Conservation (phyloP, 2,113 vertebrate species). For the Gobio gobio region DNA sequence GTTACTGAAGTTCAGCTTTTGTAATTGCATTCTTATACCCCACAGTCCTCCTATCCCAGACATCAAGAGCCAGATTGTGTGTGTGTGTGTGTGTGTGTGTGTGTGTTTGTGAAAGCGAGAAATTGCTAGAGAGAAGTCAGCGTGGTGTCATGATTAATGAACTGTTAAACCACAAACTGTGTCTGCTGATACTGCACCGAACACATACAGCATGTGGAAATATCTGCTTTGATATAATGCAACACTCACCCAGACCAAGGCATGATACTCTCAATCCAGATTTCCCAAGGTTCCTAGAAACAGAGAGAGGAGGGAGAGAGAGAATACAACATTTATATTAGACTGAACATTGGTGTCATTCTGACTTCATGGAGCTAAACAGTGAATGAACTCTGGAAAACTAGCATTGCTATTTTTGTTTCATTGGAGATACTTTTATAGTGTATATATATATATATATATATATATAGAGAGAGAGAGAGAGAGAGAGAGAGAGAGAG, state of each 20-base stretch:
- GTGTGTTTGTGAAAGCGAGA: not conserved
- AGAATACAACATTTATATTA: slow-evolving; percentile 1
- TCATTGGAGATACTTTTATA: too few species aligned
- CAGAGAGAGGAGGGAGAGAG: slow-evolving; percentile 46
- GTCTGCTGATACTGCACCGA: not conserved
- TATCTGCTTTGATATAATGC: not conserved
- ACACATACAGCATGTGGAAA: not conserved
- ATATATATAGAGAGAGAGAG: too few species aligned
- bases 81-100: not conserved
- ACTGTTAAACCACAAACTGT: not conserved
- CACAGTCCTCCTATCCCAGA: not conserved
- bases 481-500: too few species aligned
- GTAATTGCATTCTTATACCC: slow-evolving; percentile 20
- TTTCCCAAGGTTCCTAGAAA: slow-evolving; percentile 55
- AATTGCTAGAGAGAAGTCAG: slow-evolving; percentile 5
- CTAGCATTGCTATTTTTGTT: too few species aligned
- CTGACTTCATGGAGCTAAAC: not conserved
- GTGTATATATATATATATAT: too few species aligned
- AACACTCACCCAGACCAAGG: slow-evolving; percentile 57
- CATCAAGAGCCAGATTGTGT: slow-evolving; percentile 21
- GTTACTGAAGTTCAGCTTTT: slow-evolving; percentile 24
- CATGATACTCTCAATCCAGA: slow-evolving; percentile 61
- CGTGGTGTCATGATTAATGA: slow-evolving; percentile 26
- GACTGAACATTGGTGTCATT: not conserved
- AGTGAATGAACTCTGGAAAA: not conserved